Evolutionary conservation across 1,140 invertebrate genomes (phyloP).

Genomic region (Brachionus manjavacas): DNA sequence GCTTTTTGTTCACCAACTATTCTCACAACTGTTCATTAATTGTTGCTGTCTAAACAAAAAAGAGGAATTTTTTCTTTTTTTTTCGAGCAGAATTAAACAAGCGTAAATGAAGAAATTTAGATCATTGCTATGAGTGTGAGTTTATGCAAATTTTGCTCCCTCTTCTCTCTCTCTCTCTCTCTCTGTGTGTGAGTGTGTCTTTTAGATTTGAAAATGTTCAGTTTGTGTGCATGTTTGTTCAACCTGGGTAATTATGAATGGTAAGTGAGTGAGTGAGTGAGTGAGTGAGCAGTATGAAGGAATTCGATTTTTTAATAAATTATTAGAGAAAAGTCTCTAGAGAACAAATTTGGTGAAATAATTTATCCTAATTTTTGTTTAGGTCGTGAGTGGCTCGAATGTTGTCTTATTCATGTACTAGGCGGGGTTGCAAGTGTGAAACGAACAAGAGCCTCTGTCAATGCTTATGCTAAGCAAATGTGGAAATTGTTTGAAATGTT

Average conservation of each 20-base stretch:
- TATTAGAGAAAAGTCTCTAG: neutral
- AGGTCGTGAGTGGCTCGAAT: neutral
- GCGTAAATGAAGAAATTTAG: neutral
- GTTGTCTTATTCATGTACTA: neutral
- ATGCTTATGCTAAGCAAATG: too few species aligned
- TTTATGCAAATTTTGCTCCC: neutral
- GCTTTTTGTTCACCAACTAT: too few species aligned
- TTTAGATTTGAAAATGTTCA: neutral
- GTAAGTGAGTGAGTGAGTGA: neutral
- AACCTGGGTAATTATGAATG: neutral
- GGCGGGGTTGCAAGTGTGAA: neutral
- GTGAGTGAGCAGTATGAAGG: neutral
- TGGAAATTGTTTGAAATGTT: too few species aligned
- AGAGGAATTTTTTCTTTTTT: neutral
- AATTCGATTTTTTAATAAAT: constrained; percentile 31
- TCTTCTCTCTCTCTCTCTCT: neutral
- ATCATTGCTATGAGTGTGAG: neutral
- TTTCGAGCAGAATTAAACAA: neutral
- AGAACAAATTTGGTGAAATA: neutral
- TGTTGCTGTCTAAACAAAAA: too few species aligned
- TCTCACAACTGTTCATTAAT: too few species aligned
- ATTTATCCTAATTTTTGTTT: neutral
- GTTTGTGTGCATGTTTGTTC: neutral
- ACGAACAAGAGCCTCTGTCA: neutral
- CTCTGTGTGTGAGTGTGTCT: neutral